Conservation (phyloP, 2,888 invertebrate species). For the Ferdinandea cuprea region DNA sequence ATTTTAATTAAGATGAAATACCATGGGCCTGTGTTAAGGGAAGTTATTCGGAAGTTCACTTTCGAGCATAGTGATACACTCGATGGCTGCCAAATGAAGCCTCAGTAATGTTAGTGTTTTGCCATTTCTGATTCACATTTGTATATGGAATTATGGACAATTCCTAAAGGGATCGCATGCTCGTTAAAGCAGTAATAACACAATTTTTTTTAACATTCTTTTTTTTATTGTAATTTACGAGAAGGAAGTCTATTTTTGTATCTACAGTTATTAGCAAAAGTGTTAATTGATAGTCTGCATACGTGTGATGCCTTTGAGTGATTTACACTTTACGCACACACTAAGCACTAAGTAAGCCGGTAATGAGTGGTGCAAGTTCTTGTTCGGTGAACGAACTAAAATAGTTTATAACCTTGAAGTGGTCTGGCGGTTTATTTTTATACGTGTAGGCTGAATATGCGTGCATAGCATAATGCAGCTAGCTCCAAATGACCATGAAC, state of each 20-base stretch:
- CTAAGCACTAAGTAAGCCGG: not conserved
- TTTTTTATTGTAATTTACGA: slow-evolving; percentile 27
- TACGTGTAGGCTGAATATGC: slow-evolving; percentile 39
- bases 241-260: slow-evolving; percentile 34
- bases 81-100: slow-evolving; percentile 29
- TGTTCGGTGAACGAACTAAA: slow-evolving; percentile 48
- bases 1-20: slow-evolving; percentile 68
- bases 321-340: not conserved
- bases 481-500: slow-evolving; percentile 40
- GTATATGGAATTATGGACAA: slow-evolving; percentile 27
- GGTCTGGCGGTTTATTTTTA: not conserved
- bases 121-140: slow-evolving; percentile 13
- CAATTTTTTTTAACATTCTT: not conserved
- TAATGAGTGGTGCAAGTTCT: slow-evolving; percentile 23
- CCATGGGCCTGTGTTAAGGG: slow-evolving; percentile 43
- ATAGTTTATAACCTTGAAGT: slow-evolving; percentile 36
- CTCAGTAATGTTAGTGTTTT: not conserved
- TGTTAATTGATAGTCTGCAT: slow-evolving; percentile 33
- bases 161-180: slow-evolving; percentile 25
- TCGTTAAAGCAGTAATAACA: slow-evolving; percentile 20
- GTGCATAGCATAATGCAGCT: slow-evolving; percentile 20
- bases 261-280: slow-evolving; percentile 31
- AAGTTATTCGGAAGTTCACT: slow-evolving; percentile 28
- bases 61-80: slow-evolving; percentile 1
- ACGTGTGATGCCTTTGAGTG: slow-evolving; percentile 2